A percentile compares a stretch with the other conserved stretches of the same genome.
Evolutionary conservation across 2,113 vertebrate genomes (phyloP).

Genomic region (Rousettus leschenaultii): DNA sequence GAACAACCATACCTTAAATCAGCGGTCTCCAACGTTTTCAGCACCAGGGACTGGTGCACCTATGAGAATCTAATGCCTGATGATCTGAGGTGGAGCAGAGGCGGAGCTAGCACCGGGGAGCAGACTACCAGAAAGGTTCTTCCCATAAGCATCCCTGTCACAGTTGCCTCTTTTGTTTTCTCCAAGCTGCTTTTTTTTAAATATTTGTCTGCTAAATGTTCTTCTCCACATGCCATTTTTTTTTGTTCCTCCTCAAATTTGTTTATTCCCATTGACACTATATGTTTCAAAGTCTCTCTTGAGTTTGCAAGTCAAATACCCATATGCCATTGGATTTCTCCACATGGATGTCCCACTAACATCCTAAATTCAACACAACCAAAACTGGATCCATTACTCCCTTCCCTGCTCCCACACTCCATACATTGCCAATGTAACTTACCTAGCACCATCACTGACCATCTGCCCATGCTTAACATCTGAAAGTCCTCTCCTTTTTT

Average conservation of each 20-base stretch:
- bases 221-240: background rate
- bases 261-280: background rate
- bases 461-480: background rate
- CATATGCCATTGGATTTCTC: background rate
- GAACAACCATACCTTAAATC: background rate
- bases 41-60: too few species aligned
- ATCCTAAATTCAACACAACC: background rate
- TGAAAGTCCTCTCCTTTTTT: background rate
- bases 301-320: background rate
- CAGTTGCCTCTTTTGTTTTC: background rate
- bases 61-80: too few species aligned
- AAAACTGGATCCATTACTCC: background rate
- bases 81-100: too few species aligned
- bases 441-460: background rate
- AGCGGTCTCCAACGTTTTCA: too few species aligned
- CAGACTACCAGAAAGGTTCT: background rate
- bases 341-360: background rate
- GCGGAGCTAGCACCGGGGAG: too few species aligned
- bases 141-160: background rate
- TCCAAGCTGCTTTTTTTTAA: background rate
- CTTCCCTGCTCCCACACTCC: background rate
- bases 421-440: background rate
- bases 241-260: background rate
- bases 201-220: background rate
- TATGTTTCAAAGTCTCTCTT: background rate